These are phyloP conservation scores for Pithys albifrons DNA, from an alignment of 2,113 vertebrate genomes.

Conservation along the genomic window DNA sequence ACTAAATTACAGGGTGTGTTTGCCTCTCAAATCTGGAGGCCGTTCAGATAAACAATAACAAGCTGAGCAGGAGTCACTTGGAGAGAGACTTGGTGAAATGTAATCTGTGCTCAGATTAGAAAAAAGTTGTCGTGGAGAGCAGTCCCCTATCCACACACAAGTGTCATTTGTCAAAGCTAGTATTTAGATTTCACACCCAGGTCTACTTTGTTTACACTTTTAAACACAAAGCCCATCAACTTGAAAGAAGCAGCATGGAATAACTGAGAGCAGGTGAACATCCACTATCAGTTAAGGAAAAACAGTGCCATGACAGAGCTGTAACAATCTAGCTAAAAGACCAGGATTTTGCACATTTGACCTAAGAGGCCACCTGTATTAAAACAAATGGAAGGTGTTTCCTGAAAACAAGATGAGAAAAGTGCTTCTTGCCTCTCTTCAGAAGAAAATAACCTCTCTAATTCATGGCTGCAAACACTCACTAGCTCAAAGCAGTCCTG, in stretches of 20 bases:
- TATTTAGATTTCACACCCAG: conserved; percentile 50
- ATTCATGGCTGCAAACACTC: not conserved
- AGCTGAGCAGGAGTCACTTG: not conserved
- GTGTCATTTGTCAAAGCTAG: conserved; percentile 41
- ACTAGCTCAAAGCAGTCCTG: not conserved
- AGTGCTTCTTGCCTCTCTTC: not conserved
- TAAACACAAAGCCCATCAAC: not conserved
- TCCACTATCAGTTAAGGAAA: conserved; percentile 5
- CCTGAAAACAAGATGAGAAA: conserved; percentile 23
- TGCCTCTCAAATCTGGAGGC: not conserved
- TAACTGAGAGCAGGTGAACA: not conserved
- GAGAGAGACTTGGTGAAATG: not conserved
- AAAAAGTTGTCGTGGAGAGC: not conserved
- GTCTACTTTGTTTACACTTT: conserved; percentile 22
- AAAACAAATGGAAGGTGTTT: conserved; percentile 39
- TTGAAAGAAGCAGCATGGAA: conserved; percentile 16
- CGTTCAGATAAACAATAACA: conserved; percentile 28
- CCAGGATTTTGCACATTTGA: conserved; percentile 58
- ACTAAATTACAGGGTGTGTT: conserved; percentile 40
- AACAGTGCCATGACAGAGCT: conserved; percentile 44
- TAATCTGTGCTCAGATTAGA: conserved; percentile 3
- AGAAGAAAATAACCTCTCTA: not conserved
- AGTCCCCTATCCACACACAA: not conserved
- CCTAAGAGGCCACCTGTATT: conserved; percentile 31
- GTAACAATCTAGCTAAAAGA: conserved; percentile 46